These are phyloP conservation scores for Neogobius melanostomus DNA, from an alignment of 2,113 vertebrate genomes.

Conservation along the genomic window DNA sequence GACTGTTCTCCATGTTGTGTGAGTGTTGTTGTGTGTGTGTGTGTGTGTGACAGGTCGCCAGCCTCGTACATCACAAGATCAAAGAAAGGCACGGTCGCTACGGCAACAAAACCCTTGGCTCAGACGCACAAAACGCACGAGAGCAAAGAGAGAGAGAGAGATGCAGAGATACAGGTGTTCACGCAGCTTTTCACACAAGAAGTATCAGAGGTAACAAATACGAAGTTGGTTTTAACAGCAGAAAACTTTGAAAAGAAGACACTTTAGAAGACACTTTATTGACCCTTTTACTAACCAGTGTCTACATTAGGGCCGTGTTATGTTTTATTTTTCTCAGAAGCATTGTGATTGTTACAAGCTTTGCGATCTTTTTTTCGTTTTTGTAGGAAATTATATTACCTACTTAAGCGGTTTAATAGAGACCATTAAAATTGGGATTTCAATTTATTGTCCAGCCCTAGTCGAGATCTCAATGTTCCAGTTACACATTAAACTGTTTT, in stretches of 20 bases:
- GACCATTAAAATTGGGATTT: no score
- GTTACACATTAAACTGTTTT: no score
- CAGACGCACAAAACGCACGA: conserved; percentile 50
- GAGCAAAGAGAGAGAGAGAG: conserved; percentile 26
- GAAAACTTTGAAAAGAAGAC: conserved; percentile 4
- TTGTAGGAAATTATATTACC: no score
- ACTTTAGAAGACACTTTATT: no score
- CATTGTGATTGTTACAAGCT: no score
- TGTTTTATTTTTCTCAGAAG: no score
- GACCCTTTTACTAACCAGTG: background rate
- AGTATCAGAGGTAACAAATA: background rate
- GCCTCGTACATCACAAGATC: conserved; percentile 64
- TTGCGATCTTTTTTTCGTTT: no score
- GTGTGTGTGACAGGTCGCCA: conserved; percentile 33
- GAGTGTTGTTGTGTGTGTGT: conserved; percentile 25
- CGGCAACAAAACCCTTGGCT: conserved; percentile 54
- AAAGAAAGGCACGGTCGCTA: conserved; percentile 55
- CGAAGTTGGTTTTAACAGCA: background rate
- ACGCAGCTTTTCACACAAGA: background rate
- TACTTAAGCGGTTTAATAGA: no score
- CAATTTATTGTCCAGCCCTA: no score
- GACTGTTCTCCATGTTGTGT: conserved; percentile 29
- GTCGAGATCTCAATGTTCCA: no score
- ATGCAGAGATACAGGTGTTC: conserved; percentile 44
- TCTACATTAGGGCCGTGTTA: no score